Base-by-base conservation (phyloP, 1,140 invertebrate species). In the Proales similis region DNA sequence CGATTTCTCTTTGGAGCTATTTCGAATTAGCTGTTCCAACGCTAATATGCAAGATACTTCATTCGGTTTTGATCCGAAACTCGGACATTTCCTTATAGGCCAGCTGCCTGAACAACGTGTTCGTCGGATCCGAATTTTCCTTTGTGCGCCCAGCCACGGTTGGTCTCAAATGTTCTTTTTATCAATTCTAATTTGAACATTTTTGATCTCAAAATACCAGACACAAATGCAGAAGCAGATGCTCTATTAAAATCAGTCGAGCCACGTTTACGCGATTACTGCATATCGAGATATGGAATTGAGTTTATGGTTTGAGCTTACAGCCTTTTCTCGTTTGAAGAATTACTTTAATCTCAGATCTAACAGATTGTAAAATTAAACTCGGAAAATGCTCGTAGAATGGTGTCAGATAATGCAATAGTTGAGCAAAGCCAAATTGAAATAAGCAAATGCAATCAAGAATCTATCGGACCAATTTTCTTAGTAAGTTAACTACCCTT, bases 261-360 rank as follows among this genome's bases (percentile, higher is more conserved):
- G 29, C 51, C 51, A 7, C 39, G 45, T 20, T 29, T 57, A 9
- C 24, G 51, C 27, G 51, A 57, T 4, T 57, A 42, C 32, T 57
- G 33, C 19, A 57, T 57, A 17, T 57, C 33, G 2, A 19, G 51
- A 57, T 57, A 57, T 42, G 51, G 51, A 0, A 19, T 57, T 17
- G 51, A 57, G n/a, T 57, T 57, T 57, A 36, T 42, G 32, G 51
- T 57, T n/a, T n/a, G n/a, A n/a, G n/a, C n/a, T n/a, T n/a, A n/a
- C n/a, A 57, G n/a, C 19, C 42, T 53, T 14, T 27, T 57, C 45
- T 48, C 3, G 0, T 32, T 30, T 48, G 9, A 6, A 48, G 17
- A 6, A 22, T 3, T 24, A n/a, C 43, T 22, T 26, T 7, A 57
- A n/a, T 26, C 26, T 39, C 17, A 20, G 9, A 33, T 29, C 39